These are phyloP conservation scores for Clarias macrocephalus DNA, from an alignment of 2,113 vertebrate species.

Conservation along the genomic window DNA sequence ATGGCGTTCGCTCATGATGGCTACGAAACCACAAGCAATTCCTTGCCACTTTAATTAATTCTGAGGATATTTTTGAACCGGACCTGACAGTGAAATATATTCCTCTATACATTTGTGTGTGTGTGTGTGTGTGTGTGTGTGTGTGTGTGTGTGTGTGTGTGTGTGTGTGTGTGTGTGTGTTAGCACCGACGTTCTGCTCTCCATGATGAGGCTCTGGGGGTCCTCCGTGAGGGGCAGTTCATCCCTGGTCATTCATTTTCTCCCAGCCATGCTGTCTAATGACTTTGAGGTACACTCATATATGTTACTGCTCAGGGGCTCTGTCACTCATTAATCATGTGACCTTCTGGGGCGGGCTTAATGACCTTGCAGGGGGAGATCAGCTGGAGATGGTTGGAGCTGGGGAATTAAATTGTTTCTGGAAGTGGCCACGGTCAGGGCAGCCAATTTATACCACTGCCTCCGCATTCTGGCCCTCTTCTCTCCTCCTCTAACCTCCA, in stretches of 20 bases:
- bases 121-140: slow-evolving; percentile 20
- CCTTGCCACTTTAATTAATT: slow-evolving; percentile 2
- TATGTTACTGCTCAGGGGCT: slow-evolving; percentile 89
- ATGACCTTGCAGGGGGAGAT: slow-evolving; percentile 99
- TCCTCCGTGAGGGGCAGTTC: slow-evolving; percentile 70
- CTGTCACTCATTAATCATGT: slow-evolving; percentile 99
- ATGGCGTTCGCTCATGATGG: slow-evolving; percentile 61
- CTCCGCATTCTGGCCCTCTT: slow-evolving; percentile 54
- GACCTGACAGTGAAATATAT: slow-evolving; percentile 29
- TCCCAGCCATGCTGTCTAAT: slow-evolving; percentile 86
- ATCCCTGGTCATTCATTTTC: slow-evolving; percentile 86
- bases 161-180: slow-evolving; percentile 37
- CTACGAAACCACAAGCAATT: slow-evolving; percentile 54
- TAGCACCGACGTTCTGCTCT: slow-evolving; percentile 61
- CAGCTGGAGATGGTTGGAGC: slow-evolving; percentile 97
- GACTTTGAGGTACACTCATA: slow-evolving; percentile 90
- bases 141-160: slow-evolving; percentile 38
- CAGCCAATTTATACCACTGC: slow-evolving; percentile 91
- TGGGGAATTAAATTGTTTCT: slow-evolving; percentile 99
- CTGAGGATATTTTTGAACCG: neutral
- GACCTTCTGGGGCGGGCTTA: slow-evolving; percentile 98
- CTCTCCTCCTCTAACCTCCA: slow-evolving; percentile 57
- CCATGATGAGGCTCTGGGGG: slow-evolving; percentile 63
- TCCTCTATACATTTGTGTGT: neutral
- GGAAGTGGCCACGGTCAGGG: slow-evolving; percentile 98